Conservation (phyloP, 2,113 vertebrate species). For the Dermatemys mawii region DNA sequence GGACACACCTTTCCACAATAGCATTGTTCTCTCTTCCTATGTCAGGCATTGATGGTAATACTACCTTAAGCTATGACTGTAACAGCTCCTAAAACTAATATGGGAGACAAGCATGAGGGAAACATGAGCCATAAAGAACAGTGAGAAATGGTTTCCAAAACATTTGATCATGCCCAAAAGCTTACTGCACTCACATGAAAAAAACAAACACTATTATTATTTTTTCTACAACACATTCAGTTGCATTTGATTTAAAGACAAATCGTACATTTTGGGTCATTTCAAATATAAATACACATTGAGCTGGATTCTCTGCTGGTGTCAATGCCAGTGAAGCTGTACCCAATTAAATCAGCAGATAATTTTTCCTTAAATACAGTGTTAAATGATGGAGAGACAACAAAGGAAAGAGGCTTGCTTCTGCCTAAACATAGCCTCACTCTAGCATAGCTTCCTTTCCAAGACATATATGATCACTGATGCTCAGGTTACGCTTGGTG, state of each 20-base stretch:
- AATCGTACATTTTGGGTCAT: no score
- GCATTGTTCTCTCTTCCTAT: neutral
- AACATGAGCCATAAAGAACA: slow-evolving; percentile 35
- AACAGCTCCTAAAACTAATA: slow-evolving; percentile 54
- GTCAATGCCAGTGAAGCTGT: no score
- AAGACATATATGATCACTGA: neutral
- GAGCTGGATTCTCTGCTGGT: no score
- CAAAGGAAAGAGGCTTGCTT: no score
- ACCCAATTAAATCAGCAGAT: no score
- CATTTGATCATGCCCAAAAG: slow-evolving; percentile 7
- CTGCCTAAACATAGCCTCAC: neutral
- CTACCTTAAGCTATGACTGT: neutral
- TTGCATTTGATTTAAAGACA: neutral
- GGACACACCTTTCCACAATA: neutral
- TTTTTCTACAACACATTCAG: neutral
- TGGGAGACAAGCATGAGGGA: slow-evolving; percentile 38
- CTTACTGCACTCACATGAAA: neutral
- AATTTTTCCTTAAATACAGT: no score
- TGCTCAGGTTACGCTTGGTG: neutral
- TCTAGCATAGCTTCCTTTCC: neutral
- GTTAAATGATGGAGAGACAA: no score
- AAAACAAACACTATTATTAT: no score
- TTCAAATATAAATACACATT: no score
- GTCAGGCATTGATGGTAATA: slow-evolving; percentile 38
- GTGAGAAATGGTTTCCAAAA: slow-evolving; percentile 34